These are phyloP conservation scores for Patagioenas fasciata DNA, from an alignment of 2,113 vertebrate species.

Conservation along the genomic window DNA sequence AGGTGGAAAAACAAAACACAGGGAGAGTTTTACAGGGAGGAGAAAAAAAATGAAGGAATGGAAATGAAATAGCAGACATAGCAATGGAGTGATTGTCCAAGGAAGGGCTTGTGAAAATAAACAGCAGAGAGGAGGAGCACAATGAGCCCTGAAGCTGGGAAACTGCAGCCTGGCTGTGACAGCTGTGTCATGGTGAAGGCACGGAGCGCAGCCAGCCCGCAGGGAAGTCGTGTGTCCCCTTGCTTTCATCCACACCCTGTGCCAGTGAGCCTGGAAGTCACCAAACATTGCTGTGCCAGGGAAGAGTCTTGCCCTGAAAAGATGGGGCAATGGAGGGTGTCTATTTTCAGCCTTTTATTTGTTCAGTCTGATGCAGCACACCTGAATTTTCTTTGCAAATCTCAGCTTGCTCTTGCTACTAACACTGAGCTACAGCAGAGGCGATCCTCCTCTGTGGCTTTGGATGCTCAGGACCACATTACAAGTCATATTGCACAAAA, in stretches of 20 bases:
- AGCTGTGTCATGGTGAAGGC: too few species aligned
- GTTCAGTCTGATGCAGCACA: neutral
- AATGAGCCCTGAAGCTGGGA: neutral
- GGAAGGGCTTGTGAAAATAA: conserved; percentile 18
- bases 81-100: neutral
- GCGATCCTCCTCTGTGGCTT: neutral
- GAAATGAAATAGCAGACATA: conserved; percentile 22
- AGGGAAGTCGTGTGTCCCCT: neutral
- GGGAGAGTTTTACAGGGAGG: neutral
- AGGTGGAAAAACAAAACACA: neutral
- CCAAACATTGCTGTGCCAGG: neutral
- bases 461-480: neutral
- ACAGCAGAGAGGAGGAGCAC: neutral
- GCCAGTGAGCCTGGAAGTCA: neutral
- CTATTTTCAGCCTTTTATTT: neutral
- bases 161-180: fast-evolving
- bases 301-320: neutral
- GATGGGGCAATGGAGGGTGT: fast-evolving
- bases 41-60: neutral
- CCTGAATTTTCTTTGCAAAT: neutral
- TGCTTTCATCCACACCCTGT: neutral
- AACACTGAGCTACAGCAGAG: neutral
- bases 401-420: neutral
- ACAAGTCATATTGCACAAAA: neutral
- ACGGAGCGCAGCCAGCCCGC: fast-evolving